Evolutionary conservation across 2,888 invertebrate genomes (phyloP).

Genomic region (Amiota minor): DNA sequence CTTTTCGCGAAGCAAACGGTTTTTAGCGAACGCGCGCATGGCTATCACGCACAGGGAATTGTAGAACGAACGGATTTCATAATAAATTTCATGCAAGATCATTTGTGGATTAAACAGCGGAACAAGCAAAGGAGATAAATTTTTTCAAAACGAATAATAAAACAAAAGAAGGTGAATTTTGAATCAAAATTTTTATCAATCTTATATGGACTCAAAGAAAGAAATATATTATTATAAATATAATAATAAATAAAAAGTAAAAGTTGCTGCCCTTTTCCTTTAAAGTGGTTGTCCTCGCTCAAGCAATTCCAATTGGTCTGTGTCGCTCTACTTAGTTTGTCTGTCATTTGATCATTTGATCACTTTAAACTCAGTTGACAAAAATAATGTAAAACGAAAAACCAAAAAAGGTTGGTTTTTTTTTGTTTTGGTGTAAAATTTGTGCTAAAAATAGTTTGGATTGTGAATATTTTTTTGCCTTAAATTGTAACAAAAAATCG

Average conservation of each 20-base stretch:
- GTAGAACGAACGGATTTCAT: background rate
- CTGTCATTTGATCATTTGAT: too few relatives aligned
- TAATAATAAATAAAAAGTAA: conserved; percentile 43
- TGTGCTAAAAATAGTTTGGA: conserved; percentile 17
- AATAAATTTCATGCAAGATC: background rate
- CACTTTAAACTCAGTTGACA: background rate
- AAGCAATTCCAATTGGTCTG: background rate
- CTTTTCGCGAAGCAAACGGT: conserved; percentile 68
- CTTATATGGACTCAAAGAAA: background rate
- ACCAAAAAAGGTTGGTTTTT: background rate
- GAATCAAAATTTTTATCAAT: background rate
- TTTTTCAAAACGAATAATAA: background rate
- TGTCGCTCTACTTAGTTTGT: too few relatives aligned
- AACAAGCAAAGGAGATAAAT: conserved; percentile 27
- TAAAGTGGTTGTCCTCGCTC: conserved; percentile 11
- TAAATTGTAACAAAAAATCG: background rate
- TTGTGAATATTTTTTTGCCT: background rate
- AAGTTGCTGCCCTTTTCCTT: conserved; percentile 47
- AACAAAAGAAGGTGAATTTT: conserved; percentile 1
- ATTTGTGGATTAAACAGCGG: background rate
- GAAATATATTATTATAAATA: conserved; percentile 6
- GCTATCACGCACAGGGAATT: background rate
- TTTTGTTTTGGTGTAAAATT: too few relatives aligned
- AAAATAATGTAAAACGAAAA: background rate
- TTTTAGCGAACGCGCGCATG: conserved; percentile 39